Evolutionary conservation across 2,888 invertebrate species (phyloP).

Genomic region (Megamerina dolium): DNA sequence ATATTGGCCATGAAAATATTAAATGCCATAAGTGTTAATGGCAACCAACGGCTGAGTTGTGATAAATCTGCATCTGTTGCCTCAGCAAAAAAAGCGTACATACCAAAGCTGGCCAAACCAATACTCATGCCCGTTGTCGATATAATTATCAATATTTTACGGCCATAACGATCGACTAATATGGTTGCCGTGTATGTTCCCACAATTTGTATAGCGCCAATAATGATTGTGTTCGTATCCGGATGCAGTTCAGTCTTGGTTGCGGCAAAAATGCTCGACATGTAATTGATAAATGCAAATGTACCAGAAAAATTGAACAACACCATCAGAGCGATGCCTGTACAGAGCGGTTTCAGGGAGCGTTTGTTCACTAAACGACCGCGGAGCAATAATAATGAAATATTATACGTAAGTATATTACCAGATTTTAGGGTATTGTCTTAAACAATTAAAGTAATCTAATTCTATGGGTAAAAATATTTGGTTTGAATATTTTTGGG

Average conservation of each 20-base stretch:
- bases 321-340: slow-evolving; percentile 28
- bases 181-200: slow-evolving; percentile 39
- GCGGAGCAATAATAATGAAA: background rate
- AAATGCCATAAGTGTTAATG: slow-evolving; percentile 36
- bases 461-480: no score
- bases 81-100: slow-evolving; percentile 31
- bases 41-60: slow-evolving; percentile 31
- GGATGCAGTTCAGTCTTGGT: slow-evolving; percentile 35
- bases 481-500: no score
- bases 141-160: slow-evolving; percentile 36
- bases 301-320: slow-evolving; percentile 38
- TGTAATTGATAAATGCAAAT: slow-evolving; percentile 42
- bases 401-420: background rate
- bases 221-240: slow-evolving; percentile 40
- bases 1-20: slow-evolving; percentile 39
- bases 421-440: no score
- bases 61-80: slow-evolving; percentile 23
- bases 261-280: slow-evolving; percentile 40
- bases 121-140: slow-evolving; percentile 36
- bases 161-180: slow-evolving; percentile 39
- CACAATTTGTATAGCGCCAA: slow-evolving; percentile 40
- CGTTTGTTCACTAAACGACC: slow-evolving; percentile 28
- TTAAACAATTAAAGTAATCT: no score
- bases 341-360: slow-evolving; percentile 30
- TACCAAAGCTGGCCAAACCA: slow-evolving; percentile 35